phyloP scores from a whole-genome alignment of 2,888 invertebrate genomes.

The Synergus gifuensis region DNA sequence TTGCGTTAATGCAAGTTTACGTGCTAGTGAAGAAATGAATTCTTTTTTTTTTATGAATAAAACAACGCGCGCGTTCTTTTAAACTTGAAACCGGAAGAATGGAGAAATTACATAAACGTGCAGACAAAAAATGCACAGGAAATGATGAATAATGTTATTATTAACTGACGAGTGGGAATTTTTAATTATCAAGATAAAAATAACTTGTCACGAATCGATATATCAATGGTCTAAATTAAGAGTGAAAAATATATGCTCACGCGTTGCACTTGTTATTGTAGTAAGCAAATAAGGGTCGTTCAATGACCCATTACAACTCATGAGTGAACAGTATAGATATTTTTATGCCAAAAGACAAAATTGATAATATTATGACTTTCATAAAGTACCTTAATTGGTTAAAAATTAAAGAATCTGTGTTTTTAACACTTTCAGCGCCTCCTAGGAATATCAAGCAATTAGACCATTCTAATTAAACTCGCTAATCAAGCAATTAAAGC shows the following conservation, averaged over 20 bases:
- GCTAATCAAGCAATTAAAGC: not conserved
- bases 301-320: not conserved
- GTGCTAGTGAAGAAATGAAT: not conserved
- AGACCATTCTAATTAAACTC: not conserved
- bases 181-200: slow-evolving; percentile 19
- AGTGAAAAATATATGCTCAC: slow-evolving; percentile 12
- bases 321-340: not conserved
- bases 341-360: not conserved
- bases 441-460: not conserved
- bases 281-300: slow-evolving; percentile 1
- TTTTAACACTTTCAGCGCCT: not conserved
- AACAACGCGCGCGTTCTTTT: not conserved
- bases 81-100: not conserved
- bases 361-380: no score
- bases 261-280: not conserved
- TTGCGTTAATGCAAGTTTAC: not conserved
- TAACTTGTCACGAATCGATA: not conserved
- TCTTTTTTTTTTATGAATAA: not conserved
- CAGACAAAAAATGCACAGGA: not conserved
- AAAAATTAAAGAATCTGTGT: not conserved
- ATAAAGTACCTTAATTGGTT: not conserved
- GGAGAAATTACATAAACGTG: not conserved
- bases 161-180: not conserved
- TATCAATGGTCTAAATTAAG: slow-evolving; percentile 34
- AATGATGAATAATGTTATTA: not conserved